Evolutionary conservation across 2,113 vertebrate genomes (phyloP), one percentile per base, ranked within the genome.

Genomic region (Cyprinus carpio): DNA sequence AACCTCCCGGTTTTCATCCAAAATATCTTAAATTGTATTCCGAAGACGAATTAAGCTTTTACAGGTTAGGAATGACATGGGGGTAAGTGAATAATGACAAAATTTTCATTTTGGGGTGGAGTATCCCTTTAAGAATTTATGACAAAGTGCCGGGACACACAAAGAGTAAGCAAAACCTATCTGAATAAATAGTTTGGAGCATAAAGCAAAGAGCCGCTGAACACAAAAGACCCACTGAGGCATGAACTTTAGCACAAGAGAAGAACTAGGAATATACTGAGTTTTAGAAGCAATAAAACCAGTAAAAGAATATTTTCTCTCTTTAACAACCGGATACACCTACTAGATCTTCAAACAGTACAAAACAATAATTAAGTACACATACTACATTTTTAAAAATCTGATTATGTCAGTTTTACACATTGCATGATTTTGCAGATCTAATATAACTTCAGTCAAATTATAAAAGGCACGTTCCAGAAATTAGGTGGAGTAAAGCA

Each of bases 101-200:
- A 37, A 37, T 37, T 37, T 37, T 37, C 34, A 37, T 37, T 37
- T 37, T 37, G 34, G 34, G 34, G 34, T 4, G 34, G 34, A 37
- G 34, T 37, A 37, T 37, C 34, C 34, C 34, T 37, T 37, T 27
- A 75, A 40, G 27, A 29, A 79, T 40, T 56, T 34, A 72, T 75
- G 80, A 34, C 60, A 72, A 18, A 58, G 43, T 60, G 65, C 40
- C 81, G 82, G 37, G 40, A 72, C 65, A 83, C 72, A 87, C 81
- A 85, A 49, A 84, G 43, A 86, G 76, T 84, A 85, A 62, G 81
- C 86, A 62, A 77, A 12, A 11, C 31, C 16, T n/a, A 72, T 87
- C 51, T 15, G 74, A 62, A 82, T 54, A 29, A 46, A 58, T 25
- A 46, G 87, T 75, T 82, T 54, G 75, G 72, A 49, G 65, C 46